Percentiles rank a stretch among this genome's conserved stretches.
phyloP scores from a whole-genome alignment of 2,888 invertebrate species.

The Andrena camellia region DNA sequence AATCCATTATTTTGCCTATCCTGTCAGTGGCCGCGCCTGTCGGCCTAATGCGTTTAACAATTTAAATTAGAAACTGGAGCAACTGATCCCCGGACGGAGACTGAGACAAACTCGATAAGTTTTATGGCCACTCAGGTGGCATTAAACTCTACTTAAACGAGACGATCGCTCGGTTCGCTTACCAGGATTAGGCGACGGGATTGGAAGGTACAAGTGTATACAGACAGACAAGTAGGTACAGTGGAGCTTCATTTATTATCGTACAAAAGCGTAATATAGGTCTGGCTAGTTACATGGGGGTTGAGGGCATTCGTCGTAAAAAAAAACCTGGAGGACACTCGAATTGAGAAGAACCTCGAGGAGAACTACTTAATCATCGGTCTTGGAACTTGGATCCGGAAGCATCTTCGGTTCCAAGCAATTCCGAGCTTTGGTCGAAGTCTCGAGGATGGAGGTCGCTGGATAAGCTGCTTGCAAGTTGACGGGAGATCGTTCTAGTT shows the following conservation, averaged over 20 bases:
- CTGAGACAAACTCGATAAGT: constrained; percentile 25
- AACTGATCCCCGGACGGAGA: constrained; percentile 25
- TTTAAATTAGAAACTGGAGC: constrained; percentile 47
- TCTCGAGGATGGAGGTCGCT: constrained; percentile 5
- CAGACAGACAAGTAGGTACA: constrained; percentile 6
- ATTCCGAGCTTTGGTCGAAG: constrained; percentile 29
- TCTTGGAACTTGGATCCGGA: not conserved
- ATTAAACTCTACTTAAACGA: constrained; percentile 35
- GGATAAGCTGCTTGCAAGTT: constrained; percentile 30
- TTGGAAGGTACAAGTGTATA: constrained; percentile 3
- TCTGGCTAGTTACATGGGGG: constrained; percentile 29
- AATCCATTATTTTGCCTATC: constrained; percentile 31
- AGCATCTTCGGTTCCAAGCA: constrained; percentile 4
- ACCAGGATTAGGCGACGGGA: constrained; percentile 17
- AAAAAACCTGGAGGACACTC: constrained; percentile 28
- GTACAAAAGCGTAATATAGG: constrained; percentile 46
- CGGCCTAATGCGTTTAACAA: constrained; percentile 29
- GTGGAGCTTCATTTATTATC: constrained; percentile 57
- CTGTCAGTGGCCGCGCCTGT: constrained; percentile 23
- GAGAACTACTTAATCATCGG: not conserved
- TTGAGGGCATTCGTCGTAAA: not conserved
- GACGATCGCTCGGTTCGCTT: constrained; percentile 11
- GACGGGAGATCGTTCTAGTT: constrained; percentile 51
- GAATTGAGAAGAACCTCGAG: constrained; percentile 21
- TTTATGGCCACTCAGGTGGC: constrained; percentile 34